Evolutionary conservation across 2,888 invertebrate genomes (phyloP).

Genomic region (Philaethria dido): DNA sequence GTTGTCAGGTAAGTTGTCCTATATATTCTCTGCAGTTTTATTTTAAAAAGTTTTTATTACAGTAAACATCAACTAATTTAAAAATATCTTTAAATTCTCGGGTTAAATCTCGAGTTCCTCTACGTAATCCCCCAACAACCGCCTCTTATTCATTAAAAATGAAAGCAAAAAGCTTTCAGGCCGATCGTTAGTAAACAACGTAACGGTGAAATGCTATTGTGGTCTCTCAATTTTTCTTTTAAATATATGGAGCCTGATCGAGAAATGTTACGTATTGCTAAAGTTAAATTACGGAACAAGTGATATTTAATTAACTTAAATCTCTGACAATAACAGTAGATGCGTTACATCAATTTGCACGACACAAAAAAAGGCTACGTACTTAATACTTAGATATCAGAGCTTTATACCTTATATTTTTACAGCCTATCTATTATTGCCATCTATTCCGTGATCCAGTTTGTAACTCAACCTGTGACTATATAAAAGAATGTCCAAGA

Average conservation of each 20-base stretch:
- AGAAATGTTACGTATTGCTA: not conserved
- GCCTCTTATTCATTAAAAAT: constrained; percentile 18
- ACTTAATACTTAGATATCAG: too few species aligned
- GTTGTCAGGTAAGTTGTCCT: too few species aligned
- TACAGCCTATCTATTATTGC: too few species aligned
- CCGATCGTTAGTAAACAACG: constrained; percentile 7
- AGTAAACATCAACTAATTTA: too few species aligned
- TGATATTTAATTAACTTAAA: not conserved
- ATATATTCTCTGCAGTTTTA: too few species aligned
- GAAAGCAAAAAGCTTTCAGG: constrained; percentile 17
- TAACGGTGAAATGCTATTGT: not conserved
- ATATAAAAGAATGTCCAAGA: too few species aligned
- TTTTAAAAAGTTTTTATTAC: too few species aligned
- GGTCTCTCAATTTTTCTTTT: not conserved
- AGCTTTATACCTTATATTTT: too few species aligned
- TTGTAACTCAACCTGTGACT: too few species aligned
- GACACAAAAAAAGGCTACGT: too few species aligned
- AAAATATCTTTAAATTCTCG: not conserved
- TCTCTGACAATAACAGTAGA: not conserved
- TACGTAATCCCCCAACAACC: constrained; percentile 27
- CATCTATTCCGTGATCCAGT: too few species aligned
- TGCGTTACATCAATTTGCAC: too few species aligned
- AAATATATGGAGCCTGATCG: not conserved
- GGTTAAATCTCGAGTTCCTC: not conserved
- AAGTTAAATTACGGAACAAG: not conserved